phyloP scores from a whole-genome alignment of 2,113 vertebrate genomes.

The Lontra canadensis region DNA sequence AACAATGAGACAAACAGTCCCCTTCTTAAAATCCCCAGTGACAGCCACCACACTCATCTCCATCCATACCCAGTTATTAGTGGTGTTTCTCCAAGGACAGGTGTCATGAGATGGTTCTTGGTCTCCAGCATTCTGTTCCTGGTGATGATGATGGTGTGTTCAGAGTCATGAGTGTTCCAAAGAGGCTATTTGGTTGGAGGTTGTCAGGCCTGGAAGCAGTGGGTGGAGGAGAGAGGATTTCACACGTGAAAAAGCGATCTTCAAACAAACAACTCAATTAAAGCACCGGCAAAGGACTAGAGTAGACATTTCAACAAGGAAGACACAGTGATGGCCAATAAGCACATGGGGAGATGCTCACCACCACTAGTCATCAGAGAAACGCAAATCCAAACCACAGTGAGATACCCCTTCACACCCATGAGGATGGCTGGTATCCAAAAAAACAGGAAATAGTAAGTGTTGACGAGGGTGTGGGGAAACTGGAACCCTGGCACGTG shows the following conservation, averaged over 20 bases:
- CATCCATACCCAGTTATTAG: constrained; percentile 60
- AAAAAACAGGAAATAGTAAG: neutral
- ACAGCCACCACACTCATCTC: constrained; percentile 66
- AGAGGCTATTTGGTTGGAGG: neutral
- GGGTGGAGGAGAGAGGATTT: constrained; percentile 49
- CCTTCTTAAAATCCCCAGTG: constrained; percentile 56
- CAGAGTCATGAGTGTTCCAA: constrained; percentile 40
- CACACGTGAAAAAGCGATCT: neutral
- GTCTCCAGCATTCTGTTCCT: neutral
- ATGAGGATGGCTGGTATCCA: neutral
- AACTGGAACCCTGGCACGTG: neutral
- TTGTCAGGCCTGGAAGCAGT: constrained; percentile 6
- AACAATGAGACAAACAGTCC: constrained; percentile 54
- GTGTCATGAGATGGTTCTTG: constrained; percentile 31
- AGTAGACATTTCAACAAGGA: neutral
- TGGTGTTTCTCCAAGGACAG: constrained; percentile 50
- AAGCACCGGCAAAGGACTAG: neutral
- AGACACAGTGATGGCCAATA: neutral
- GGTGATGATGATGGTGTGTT: neutral
- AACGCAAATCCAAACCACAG: neutral
- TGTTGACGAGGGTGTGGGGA: too few relatives aligned
- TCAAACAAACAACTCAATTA: constrained; percentile 46
- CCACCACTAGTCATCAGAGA: neutral
- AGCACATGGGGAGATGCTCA: neutral
- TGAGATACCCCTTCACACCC: neutral